A percentile compares a stretch with the other conserved stretches of the same genome.
Evolutionary conservation across 2,113 vertebrate genomes (phyloP).

Genomic region (Fulmarus glacialis): DNA sequence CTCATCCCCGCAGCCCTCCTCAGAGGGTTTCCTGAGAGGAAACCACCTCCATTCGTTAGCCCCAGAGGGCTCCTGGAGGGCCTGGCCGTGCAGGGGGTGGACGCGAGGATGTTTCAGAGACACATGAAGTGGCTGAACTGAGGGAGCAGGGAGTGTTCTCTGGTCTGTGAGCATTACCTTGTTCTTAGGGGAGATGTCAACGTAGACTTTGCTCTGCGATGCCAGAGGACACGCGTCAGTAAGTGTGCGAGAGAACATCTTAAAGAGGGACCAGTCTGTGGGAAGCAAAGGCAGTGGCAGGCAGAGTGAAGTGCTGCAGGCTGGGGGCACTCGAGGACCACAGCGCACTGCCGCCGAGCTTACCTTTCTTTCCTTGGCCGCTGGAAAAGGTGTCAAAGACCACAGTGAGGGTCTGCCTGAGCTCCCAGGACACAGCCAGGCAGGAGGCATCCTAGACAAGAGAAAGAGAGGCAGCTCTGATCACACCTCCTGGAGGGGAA

Average conservation of each 20-base stretch:
- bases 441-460: conserved; percentile 81
- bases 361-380: conserved; percentile 89
- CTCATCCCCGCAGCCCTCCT: not conserved
- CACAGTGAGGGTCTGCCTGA: conserved; percentile 91
- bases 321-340: not conserved
- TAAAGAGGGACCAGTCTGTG: conserved; percentile 96
- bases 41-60: not conserved
- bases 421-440: conserved; percentile 88
- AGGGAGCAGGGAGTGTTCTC: not conserved
- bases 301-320: not conserved
- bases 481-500: not conserved
- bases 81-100: not conserved
- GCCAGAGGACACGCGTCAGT: conserved; percentile 94
- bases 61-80: not conserved
- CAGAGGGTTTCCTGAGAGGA: not conserved
- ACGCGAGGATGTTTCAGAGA: not conserved
- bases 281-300: not conserved
- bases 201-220: conserved; percentile 90
- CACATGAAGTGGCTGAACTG: not conserved
- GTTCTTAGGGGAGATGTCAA: conserved; percentile 87
- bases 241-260: conserved; percentile 95
- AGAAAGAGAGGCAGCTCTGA: not conserved
- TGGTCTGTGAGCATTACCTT: conserved; percentile 74
- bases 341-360: not conserved
- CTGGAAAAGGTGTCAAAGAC: conserved; percentile 91